These are phyloP conservation scores for Capreolus pygargus DNA, from an alignment of 2,113 vertebrate species.

Conservation along the genomic window DNA sequence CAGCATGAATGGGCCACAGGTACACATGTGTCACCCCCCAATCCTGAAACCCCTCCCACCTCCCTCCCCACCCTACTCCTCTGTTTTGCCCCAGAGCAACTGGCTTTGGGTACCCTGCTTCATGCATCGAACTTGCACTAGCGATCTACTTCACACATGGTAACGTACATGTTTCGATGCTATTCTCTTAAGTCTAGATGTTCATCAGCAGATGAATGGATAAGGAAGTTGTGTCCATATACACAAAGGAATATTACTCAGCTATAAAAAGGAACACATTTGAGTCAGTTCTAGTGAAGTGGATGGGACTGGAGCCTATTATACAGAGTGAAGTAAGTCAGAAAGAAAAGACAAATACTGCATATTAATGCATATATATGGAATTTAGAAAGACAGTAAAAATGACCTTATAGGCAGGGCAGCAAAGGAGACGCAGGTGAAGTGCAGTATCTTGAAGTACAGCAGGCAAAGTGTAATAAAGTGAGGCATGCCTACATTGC, in stretches of 20 bases:
- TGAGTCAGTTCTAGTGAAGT: background rate
- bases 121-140: background rate
- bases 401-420: accelerated
- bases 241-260: background rate
- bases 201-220: background rate
- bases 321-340: background rate
- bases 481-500: background rate
- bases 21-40: background rate
- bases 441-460: background rate
- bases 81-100: background rate
- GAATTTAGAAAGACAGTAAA: background rate
- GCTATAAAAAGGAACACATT: background rate
- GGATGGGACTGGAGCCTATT: background rate
- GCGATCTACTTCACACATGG: background rate
- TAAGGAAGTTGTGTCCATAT: background rate
- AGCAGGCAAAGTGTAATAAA: background rate
- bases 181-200: background rate
- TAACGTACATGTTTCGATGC: background rate
- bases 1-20: background rate
- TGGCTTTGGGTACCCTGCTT: background rate
- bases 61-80: background rate
- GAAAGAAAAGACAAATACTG: background rate
- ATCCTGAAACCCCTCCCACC: background rate
- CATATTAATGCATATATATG: background rate
- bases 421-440: background rate